Evolutionary conservation across 1,140 invertebrate species (phyloP).

Genomic region (Trichoplusia ni): DNA sequence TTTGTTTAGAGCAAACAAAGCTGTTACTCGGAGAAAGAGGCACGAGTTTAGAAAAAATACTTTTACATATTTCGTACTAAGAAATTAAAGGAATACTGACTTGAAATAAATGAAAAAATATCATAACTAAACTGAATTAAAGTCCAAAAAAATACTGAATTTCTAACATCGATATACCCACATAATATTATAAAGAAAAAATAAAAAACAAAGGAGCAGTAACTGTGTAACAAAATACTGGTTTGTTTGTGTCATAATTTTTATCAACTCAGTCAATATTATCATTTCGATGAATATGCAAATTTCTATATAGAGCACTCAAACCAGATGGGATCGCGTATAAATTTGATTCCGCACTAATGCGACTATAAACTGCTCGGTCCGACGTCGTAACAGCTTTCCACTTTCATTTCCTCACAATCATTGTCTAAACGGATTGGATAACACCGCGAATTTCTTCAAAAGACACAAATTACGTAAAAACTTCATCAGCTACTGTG

Average conservation of each 20-base stretch:
- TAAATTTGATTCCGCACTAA: conserved; percentile 6
- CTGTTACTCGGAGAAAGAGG: not conserved
- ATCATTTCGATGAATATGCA: conserved; percentile 14
- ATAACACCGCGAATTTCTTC: conserved; percentile 74
- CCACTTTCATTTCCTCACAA: conserved; percentile 74
- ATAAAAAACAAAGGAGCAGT: conserved; percentile 1
- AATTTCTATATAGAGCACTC: conserved; percentile 19
- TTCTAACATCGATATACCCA: too few species aligned
- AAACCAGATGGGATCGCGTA: not conserved
- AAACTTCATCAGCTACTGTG: conserved; percentile 58
- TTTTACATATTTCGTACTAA: not conserved
- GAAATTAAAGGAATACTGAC: not conserved
- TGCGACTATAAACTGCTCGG: conserved; percentile 44
- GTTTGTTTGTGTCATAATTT: conserved; percentile 9
- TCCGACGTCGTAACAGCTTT: conserved; percentile 72
- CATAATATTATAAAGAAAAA: too few species aligned
- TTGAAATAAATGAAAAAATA: too few species aligned
- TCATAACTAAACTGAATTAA: too few species aligned
- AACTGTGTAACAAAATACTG: not conserved
- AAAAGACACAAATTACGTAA: conserved; percentile 67
- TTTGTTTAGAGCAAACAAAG: conserved; percentile 27
- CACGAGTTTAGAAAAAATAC: not conserved
- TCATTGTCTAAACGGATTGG: conserved; percentile 75
- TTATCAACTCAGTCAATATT: not conserved
- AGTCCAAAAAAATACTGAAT: too few species aligned